phyloP scores from a whole-genome alignment of 92 coral and sea anemone genomes.

The Micromussa lordhowensis region DNA sequence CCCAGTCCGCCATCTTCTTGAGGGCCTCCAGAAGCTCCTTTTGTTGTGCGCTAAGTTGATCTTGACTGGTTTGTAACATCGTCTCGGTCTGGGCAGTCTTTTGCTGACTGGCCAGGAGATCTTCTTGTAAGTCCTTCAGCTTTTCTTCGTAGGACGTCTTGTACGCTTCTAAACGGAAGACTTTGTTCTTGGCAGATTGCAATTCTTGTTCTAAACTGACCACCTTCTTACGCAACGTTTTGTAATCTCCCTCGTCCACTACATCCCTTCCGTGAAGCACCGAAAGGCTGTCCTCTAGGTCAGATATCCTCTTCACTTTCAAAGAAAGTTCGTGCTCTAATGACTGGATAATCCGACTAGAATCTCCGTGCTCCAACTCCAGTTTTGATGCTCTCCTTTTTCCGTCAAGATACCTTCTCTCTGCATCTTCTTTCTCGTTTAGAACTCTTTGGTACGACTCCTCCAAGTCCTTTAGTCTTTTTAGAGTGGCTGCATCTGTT shows the following conservation, averaged over 20 bases:
- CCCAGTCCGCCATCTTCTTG: conserved; percentile 88
- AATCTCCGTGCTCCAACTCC: conserved; percentile 87
- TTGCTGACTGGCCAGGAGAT: conserved; percentile 90
- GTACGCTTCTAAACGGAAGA: conserved; percentile 90
- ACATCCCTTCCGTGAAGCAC: conserved; percentile 92
- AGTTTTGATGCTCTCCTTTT: conserved; percentile 83
- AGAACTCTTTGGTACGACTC: conserved; percentile 83
- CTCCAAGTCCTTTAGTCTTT: conserved; percentile 86
- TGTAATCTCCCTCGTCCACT: conserved; percentile 92
- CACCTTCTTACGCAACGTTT: conserved; percentile 81
- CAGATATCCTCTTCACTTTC: conserved; percentile 85
- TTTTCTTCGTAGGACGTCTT: conserved; percentile 97
- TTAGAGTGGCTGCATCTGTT: conserved; percentile 73
- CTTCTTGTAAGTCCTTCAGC: conserved; percentile 86
- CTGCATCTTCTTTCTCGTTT: conserved; percentile 89
- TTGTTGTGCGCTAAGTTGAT: conserved; percentile 82
- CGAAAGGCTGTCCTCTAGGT: conserved; percentile 84
- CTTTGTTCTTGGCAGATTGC: conserved; percentile 87
- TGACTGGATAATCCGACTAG: conserved; percentile 78
- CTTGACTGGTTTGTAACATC: conserved; percentile 86
- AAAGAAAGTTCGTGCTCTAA: conserved; percentile 86
- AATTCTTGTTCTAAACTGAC: conserved; percentile 92
- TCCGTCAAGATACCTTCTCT: conserved; percentile 83
- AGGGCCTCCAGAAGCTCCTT: conserved; percentile 88
- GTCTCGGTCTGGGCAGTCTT: conserved; percentile 80